Base-by-base conservation (phyloP, 2,888 invertebrate genomes). In the Empis stercorea region DNA sequence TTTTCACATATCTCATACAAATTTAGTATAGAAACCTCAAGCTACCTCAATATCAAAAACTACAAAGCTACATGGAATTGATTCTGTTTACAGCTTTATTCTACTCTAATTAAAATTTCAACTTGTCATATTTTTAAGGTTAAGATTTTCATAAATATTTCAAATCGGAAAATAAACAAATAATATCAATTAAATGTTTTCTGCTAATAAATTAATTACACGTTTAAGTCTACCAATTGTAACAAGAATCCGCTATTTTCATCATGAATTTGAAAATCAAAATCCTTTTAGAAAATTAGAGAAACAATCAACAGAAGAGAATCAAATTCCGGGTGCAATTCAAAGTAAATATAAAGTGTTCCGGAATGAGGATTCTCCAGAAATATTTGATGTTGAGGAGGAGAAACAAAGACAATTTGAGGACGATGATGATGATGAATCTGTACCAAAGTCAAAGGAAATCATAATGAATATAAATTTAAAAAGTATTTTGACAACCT, bases 301-400 rank as follows among this genome's bases (percentile, higher is more conserved):
- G 39, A 43, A 39, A 1, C 44, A 52, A 40, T 44, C 48, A n/a
- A n/a, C n/a, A n/a, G n/a, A n/a, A 48, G 32, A 67, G 55, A 65
- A 51, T 48, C 55, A 58, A 46, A 59, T 73, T 39, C 65, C 74
- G 14, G 71, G 73, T 39, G 73, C 71, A 32, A 68, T 80, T 52
- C 63, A 73, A 46, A 66, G 67, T 55, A 84, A 81, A 69, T 85
- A 80, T 61, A 76, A 81, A 69, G 65, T 80, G 52, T 85, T 85
- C 63, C 74, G 75, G 16, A 86, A 87, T 57, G 73, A 76, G 54
- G 83, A 86, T 62, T 71, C 83, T 0, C 68, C 74, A 13, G 66
- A 82, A 51, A 81, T 88, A 56, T 76, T 83, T 53, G 83, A 88
- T 62, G 77, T 85, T 16, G 78, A 77, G 45, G 87, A 86, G 56